Evolutionary conservation across 1,140 invertebrate species (phyloP), one percentile per base, ranked within the genome.

Genomic region (Nasonia giraulti): DNA sequence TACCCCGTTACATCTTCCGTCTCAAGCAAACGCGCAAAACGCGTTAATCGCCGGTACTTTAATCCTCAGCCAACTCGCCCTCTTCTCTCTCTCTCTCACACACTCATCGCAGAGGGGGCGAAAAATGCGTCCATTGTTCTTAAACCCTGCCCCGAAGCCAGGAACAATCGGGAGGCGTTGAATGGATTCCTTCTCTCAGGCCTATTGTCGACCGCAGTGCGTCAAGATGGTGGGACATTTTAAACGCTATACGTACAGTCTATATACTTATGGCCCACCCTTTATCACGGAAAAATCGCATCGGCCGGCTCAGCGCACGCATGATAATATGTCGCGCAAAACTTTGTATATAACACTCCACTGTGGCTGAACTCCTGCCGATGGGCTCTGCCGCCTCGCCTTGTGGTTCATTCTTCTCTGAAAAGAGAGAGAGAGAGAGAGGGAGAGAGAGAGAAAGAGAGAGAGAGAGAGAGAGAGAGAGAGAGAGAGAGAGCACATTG

Each of bases 341-440:
- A 20, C 33, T 81, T 47, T 73, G 37, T 47, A 31, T 47, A 31
- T 71, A 62, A 80, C 27, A 10, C 23, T 80, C n/a, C 7, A 44
- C 37, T 1, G 17, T 6, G 33, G 2, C 17, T 68, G 23, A 78
- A 62, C 23, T 2, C 10, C 40, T 23, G 12, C n/a, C 40, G 40
- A 82, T 37, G 40, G 85, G 66, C 79, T 27, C 27, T 33, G 68
- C 68, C 10, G 68, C 27, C 23, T 74, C 83, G 68, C 68, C 10
- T 74, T 82, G 86, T 66, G 87, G 80, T 85, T 85, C 88, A 91
- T 91, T 90, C 88, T 90, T 89, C 87, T 87, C 77, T 74, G 78
- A 27, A 27, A 1, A 27, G 44, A 23, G 6, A 79, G 55, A 62
- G n/a, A 77, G 31, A 27, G n/a, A n/a, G 27, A 33, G 50, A 37